Evolutionary conservation across 2,797 vertebrate genomes (phyloP).

Genomic region (Tachyglossus aculeatus): DNA sequence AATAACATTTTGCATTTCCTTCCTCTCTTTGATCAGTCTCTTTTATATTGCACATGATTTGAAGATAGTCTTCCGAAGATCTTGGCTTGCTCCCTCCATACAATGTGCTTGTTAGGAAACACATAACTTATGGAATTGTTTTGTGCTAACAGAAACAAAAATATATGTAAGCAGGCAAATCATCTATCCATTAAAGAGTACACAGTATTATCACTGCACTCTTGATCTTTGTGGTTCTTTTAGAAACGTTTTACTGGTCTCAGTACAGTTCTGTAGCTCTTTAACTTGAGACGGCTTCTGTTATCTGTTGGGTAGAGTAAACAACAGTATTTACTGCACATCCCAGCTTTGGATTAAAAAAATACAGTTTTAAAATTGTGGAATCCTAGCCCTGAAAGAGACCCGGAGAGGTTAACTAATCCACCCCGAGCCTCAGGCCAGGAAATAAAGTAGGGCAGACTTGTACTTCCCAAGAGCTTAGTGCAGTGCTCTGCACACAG

Average conservation of each 20-base stretch:
- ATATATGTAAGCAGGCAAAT: constrained; percentile 32
- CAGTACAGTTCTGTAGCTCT: constrained; percentile 34
- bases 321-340: constrained; percentile 28
- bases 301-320: constrained; percentile 65
- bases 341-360: not conserved
- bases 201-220: not conserved
- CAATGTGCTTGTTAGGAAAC: constrained; percentile 56
- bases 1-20: constrained; percentile 23
- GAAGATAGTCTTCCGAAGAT: constrained; percentile 42
- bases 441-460: no score
- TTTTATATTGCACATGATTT: constrained; percentile 34
- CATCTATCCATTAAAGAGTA: not conserved
- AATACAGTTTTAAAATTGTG: no score
- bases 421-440: no score
- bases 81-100: constrained; percentile 35
- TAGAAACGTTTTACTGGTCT: constrained; percentile 24
- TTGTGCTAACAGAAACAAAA: constrained; percentile 31
- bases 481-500: no score
- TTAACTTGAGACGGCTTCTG: constrained; percentile 45
- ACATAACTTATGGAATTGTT: not conserved
- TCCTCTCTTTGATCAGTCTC: constrained; percentile 31
- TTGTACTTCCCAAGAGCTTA: no score
- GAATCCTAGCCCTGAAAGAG: no score
- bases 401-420: no score
- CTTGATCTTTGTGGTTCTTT: constrained; percentile 6